Evolutionary conservation across 2,888 invertebrate species (phyloP).

Genomic region (Drosophila tanythrix): DNA sequence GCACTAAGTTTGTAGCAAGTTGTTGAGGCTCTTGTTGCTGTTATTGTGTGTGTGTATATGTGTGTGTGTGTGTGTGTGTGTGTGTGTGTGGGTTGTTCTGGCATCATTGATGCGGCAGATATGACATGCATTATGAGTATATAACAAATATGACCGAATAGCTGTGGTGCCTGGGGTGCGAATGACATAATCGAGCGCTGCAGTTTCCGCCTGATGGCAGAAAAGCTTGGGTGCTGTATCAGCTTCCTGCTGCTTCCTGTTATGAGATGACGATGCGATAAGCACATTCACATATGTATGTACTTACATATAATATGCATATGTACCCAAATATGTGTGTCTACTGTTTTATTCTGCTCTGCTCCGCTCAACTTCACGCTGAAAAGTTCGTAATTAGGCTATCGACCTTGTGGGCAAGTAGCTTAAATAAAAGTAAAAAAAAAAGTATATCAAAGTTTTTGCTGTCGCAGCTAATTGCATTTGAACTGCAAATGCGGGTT

Average conservation of each 20-base stretch:
- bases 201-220: constrained; percentile 61
- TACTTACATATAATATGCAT: not conserved
- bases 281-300: not conserved
- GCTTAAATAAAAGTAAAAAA: constrained; percentile 4
- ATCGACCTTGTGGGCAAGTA: constrained; percentile 27
- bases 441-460: constrained; percentile 41
- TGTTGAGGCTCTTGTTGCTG: constrained; percentile 24
- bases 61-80: constrained; percentile 1
- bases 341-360: constrained; percentile 1
- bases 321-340: constrained; percentile 5
- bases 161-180: constrained; percentile 28
- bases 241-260: constrained; percentile 52
- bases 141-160: constrained; percentile 58
- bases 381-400: constrained; percentile 69
- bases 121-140: constrained; percentile 73
- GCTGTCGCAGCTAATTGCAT: constrained; percentile 66
- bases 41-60: constrained; percentile 6
- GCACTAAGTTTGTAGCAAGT: constrained; percentile 24
- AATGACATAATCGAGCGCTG: constrained; percentile 77
- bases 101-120: constrained; percentile 62
- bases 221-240: constrained; percentile 28
- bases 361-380: constrained; percentile 7
- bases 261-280: constrained; percentile 45
- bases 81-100: constrained; percentile 6
- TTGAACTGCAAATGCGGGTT: constrained; percentile 43